Base-by-base conservation (phyloP, 2,797 vertebrate genomes). In the Nyctalus aviator region DNA sequence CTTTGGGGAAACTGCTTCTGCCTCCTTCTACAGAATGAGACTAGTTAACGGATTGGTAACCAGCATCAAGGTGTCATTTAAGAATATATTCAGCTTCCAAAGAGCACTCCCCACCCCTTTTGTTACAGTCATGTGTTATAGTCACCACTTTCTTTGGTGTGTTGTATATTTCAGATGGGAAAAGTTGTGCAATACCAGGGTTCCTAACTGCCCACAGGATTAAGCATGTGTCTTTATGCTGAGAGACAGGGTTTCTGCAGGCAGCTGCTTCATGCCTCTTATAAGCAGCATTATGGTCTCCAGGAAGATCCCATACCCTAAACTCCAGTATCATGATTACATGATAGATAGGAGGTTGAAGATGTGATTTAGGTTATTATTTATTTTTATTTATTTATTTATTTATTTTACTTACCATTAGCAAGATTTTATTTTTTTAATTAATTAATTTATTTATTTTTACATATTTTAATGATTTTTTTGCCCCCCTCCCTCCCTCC, bases 1-100 rank as follows among this genome's bases (percentile, higher is more conserved):
- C 32, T 94, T 62, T 92, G 20, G 21, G 68, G 55, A 93, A 90
- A 88, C 44, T 53, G 50, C 30, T 87, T 84, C 27, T n/a, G 27
- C 5, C n/a, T 14, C 11, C 12, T 85, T 12, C 23, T 37, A 50
- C 41, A 89, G 37, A 78, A 55, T 68, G 23, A 48, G 46, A 48
- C 13, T 66, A 32, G 9, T 88, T 77, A 85, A 82, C 3, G 10
- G 41, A 46, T 44, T 86, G 14, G 32, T 86, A 44, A 86, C 2
- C 37, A 84, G 57, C 50, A 79, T 48, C 25, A 91, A 91, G 64
- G 30, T 46, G 18, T 10, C 57, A 93, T 73, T 50, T 91, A 68
- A 50, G 57, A 79, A 84, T 50, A 90, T 32, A 59, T 53, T 66
- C 37, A 72, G 32, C 17, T 87, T 59, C 37, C 55, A 79, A 53